phyloP scores from a whole-genome alignment of 2,113 vertebrate genomes.

The Poeciliopsis occidentalis region DNA sequence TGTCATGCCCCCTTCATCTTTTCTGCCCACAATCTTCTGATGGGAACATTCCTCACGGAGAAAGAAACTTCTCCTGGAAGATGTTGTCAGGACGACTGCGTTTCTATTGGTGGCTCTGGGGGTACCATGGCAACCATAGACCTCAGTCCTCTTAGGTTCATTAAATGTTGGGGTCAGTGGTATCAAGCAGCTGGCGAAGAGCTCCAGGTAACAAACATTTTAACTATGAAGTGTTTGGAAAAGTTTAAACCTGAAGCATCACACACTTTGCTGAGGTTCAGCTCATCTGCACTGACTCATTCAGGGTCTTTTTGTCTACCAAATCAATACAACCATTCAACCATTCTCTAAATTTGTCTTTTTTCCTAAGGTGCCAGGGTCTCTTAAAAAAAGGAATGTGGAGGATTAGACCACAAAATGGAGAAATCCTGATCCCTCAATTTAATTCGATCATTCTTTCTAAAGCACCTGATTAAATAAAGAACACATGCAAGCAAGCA shows the following conservation, averaged over 20 bases:
- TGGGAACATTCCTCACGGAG: constrained; percentile 51
- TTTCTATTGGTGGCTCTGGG: constrained; percentile 13
- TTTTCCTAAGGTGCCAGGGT: too few species aligned
- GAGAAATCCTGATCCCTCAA: constrained; percentile 48
- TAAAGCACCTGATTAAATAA: constrained; percentile 56
- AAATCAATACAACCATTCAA: too few species aligned
- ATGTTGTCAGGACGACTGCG: constrained; percentile 59
- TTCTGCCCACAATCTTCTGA: constrained; percentile 27
- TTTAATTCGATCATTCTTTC: constrained; percentile 56
- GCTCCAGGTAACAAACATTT: too few species aligned
- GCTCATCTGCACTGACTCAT: too few species aligned
- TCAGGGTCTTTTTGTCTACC: too few species aligned
- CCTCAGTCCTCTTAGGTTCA: constrained; percentile 32
- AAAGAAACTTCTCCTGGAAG: constrained; percentile 57
- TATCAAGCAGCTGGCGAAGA: too few species aligned
- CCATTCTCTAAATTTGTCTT: too few species aligned
- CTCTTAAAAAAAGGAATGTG: too few species aligned
- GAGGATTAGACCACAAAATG: constrained; percentile 48
- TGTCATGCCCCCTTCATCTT: not conserved
- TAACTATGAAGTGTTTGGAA: too few species aligned
- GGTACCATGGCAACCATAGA: constrained; percentile 39
- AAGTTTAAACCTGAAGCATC: too few species aligned
- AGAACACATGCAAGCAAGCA: constrained; percentile 12
- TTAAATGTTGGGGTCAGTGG: constrained; percentile 41
- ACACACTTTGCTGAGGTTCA: too few species aligned